These are phyloP conservation scores for Boulengeromyrus knoepffleri DNA, from an alignment of 2,113 vertebrate species.

Conservation along the genomic window DNA sequence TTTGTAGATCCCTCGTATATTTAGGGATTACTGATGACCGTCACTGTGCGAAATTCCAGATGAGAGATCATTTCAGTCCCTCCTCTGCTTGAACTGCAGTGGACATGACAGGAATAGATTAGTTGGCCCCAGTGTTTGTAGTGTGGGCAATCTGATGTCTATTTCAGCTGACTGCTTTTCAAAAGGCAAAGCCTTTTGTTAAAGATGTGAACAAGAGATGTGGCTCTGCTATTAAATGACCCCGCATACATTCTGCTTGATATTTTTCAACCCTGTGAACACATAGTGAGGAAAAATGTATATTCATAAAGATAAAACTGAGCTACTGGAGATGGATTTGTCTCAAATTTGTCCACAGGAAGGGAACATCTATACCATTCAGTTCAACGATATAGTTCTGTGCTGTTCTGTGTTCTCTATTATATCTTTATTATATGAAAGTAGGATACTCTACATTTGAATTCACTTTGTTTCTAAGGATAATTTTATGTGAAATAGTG, in stretches of 20 bases:
- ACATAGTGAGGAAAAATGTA: neutral
- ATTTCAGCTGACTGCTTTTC: slow-evolving; percentile 60
- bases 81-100: neutral
- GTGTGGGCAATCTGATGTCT: slow-evolving; percentile 49
- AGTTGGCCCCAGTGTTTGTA: slow-evolving; percentile 49
- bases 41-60: slow-evolving; percentile 18
- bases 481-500: neutral
- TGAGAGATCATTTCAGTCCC: neutral
- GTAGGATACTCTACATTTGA: neutral
- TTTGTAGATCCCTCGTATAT: slow-evolving; percentile 21
- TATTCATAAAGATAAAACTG: neutral
- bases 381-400: neutral
- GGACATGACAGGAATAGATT: slow-evolving; percentile 40
- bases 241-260: neutral
- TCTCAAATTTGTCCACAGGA: neutral
- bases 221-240: slow-evolving; percentile 29
- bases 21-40: slow-evolving; percentile 23
- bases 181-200: slow-evolving; percentile 59
- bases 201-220: slow-evolving; percentile 48
- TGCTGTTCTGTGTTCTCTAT: neutral
- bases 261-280: neutral
- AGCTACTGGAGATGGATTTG: neutral
- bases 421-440: neutral
- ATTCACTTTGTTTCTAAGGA: neutral
- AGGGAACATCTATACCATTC: neutral